Evolutionary conservation across 2,113 vertebrate genomes (phyloP), one percentile per base, ranked within the genome.

Genomic region (human): DNA sequence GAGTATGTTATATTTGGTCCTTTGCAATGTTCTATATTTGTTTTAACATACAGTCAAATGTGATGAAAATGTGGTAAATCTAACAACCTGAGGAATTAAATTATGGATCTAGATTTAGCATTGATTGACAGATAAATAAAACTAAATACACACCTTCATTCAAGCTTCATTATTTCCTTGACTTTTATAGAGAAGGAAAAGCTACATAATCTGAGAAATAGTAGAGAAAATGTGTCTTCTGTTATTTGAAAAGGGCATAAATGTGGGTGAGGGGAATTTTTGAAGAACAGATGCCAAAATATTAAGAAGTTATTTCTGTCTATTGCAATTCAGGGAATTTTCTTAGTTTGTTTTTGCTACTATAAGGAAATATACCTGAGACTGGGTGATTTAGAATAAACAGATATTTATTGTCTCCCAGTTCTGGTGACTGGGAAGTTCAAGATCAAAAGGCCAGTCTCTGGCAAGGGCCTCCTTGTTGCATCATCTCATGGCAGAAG

Each of bases 21-120:
- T 95, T 78, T 57, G 45, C 18, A 79, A 25, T 52, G 22, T 35
- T 80, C 66, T 70, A 20, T 89, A 43, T 66, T 91, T 94, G 35
- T 68, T 94, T 87, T 95, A 87, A 97, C 13, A 72, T 89, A 59
- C 20, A 87, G 88, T 93, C 75, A 76, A 95, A 64, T 87, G n/a
- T 57, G n/a, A 92, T 80, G 14, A 82, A 93, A 92, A 93, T 35
- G 8, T 48, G 52, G 40, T 88, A 66, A 90, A 80, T 80, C 43
- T 59, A 90, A 89, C 73, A 22, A 82, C 55, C n/a, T 55, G 40
- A 87, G 30, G 59, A 95, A 94, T 76, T 91, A 78, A 87, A 93
- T 95, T 50, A 38, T 76, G 27, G 59, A 86, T 92, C 50, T 90
- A 80, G 27, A 92, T 59, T 83, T 57, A 78, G 38, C 38, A 73